phyloP scores from a whole-genome alignment of 2,888 invertebrate genomes.

The Globia sparganii region DNA sequence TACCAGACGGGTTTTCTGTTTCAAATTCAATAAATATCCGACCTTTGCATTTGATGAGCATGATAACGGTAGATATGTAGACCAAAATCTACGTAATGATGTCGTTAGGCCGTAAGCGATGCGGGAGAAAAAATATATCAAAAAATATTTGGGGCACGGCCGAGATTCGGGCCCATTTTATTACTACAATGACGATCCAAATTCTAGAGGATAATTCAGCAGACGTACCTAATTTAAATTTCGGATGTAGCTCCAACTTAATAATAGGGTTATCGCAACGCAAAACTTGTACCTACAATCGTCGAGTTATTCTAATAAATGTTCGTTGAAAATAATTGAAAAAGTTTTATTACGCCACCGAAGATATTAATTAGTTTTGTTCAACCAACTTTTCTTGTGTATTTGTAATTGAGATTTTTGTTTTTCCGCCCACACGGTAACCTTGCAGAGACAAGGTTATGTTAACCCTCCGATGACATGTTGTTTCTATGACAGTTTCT shows the following conservation, averaged over 20 bases:
- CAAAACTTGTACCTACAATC: slow-evolving; percentile 44
- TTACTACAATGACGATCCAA: slow-evolving; percentile 47
- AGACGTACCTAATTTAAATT: slow-evolving; percentile 62
- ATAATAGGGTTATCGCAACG: slow-evolving; percentile 52
- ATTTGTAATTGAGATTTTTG: slow-evolving; percentile 23
- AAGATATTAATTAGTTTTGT: slow-evolving; percentile 60
- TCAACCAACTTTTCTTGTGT: slow-evolving; percentile 30
- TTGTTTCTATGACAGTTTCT: slow-evolving; percentile 70
- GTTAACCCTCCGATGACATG: slow-evolving; percentile 69
- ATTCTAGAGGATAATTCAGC: slow-evolving; percentile 45
- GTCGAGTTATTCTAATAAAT: slow-evolving; percentile 54
- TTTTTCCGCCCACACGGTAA: slow-evolving; percentile 40
- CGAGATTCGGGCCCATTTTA: slow-evolving; percentile 35
- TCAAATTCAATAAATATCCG: slow-evolving; percentile 61
- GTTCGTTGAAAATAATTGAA: slow-evolving; percentile 61
- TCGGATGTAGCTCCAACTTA: slow-evolving; percentile 56
- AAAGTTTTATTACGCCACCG: slow-evolving; percentile 57
- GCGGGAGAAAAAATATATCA: slow-evolving; percentile 52
- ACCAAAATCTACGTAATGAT: slow-evolving; percentile 75
- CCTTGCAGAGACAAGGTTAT: slow-evolving; percentile 69
- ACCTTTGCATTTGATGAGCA: slow-evolving; percentile 69
- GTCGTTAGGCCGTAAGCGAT: slow-evolving; percentile 69
- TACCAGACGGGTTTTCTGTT: slow-evolving; percentile 63
- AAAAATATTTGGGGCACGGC: slow-evolving; percentile 54
- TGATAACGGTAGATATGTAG: slow-evolving; percentile 68